phyloP scores from a whole-genome alignment of 2,113 vertebrate genomes.

The Brachyhypopomus occidentalis region DNA sequence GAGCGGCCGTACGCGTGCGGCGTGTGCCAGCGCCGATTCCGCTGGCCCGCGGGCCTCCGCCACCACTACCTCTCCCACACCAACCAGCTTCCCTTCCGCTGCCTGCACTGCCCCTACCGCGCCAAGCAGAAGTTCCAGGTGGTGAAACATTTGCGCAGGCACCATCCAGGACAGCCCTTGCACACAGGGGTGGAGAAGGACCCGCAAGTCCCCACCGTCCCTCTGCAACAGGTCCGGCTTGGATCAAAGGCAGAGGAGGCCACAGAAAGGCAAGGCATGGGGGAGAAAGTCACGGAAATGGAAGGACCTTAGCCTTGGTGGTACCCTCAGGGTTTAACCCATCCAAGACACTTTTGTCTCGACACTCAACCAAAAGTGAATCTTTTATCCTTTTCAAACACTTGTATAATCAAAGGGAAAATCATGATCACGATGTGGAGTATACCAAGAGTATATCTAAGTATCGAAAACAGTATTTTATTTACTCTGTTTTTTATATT shows the following conservation, averaged over 20 bases:
- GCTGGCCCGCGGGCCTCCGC: conserved; percentile 92
- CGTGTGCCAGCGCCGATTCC: conserved; percentile 84
- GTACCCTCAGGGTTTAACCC: neutral
- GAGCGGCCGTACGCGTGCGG: conserved; percentile 86
- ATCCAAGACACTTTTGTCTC: neutral
- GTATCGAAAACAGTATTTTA: neutral
- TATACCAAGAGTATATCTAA: neutral
- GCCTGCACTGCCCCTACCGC: conserved; percentile 87
- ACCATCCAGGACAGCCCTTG: conserved; percentile 81
- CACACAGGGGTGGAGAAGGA: conserved; percentile 86
- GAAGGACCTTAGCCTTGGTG: neutral
- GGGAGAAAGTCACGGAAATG: neutral
- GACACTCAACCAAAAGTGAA: neutral
- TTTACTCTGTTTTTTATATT: neutral
- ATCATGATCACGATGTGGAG: neutral
- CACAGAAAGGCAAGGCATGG: neutral
- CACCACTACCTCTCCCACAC: conserved; percentile 96
- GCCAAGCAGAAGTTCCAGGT: conserved; percentile 98
- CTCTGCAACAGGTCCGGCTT: conserved; percentile 78
- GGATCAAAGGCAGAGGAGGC: conserved; percentile 10
- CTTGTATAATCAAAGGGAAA: neutral
- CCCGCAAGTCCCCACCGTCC: conserved; percentile 69
- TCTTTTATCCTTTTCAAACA: neutral
- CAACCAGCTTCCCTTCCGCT: conserved; percentile 89
- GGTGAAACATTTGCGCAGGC: conserved; percentile 83